Evolutionary conservation across 2,797 vertebrate species (phyloP), one percentile per base, ranked within the genome.

Genomic region (Argentina silus): DNA sequence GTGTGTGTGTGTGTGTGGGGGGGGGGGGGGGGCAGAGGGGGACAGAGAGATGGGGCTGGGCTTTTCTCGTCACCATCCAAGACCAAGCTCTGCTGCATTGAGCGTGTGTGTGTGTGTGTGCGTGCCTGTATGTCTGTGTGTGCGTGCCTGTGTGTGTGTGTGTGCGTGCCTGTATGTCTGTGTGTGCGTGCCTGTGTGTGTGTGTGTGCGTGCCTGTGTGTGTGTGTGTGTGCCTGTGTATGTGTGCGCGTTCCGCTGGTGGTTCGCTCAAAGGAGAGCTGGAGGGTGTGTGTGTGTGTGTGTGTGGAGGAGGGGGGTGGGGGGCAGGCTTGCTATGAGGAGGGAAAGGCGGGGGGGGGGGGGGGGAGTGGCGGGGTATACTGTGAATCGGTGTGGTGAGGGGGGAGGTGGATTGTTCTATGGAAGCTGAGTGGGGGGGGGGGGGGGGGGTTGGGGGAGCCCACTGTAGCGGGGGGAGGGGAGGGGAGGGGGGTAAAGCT

Each of bases 381-480:
- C n/a, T n/a, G n/a, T n/a, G n/a, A 44, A 67, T 80, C 73, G 78
- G 72, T 81, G 73, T 43, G 57, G 77, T 78, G 65, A 73, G n/a
- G n/a, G n/a, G n/a, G n/a, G n/a, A 78, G 74, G 79, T 74, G 87
- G 89, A 88, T 81, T 89, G 87, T 88, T 90, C 90, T 86, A 72
- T 60, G 48, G 83, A 86, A 85, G 82, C 53, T 78, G 78, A 72
- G 73, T n/a, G n/a, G n/a, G n/a, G n/a, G n/a, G n/a, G n/a, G 72
- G 81, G 4, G 53, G 10, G 60, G 60, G 43, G 61, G 75, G 75
- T 77, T 81, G 85, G 87, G 83, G 87, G 86, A 89, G 86, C 88
- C 88, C 89, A 90, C 87, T 87, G 86, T 87, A 82, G 82, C 75
- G 82, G 76, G 75, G 78, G 77, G 75, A 75, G 77, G 79, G 78